Evolutionary conservation across 2,797 vertebrate genomes (phyloP).

Genomic region (Mus minutoides): DNA sequence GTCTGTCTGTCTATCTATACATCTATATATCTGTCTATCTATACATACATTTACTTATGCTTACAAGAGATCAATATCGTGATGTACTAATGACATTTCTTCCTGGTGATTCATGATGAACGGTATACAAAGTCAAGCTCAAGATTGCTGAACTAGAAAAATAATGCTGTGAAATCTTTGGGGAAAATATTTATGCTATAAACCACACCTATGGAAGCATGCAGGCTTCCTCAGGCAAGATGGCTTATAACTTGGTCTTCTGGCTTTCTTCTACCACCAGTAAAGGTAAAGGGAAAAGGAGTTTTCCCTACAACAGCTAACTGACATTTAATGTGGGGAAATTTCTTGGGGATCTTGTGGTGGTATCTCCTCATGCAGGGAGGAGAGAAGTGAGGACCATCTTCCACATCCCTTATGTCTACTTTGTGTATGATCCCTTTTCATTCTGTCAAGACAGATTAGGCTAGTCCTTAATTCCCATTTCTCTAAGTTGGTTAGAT

Average conservation of each 20-base stretch:
- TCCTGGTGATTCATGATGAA: neutral
- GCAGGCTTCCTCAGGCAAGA: neutral
- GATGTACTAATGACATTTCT: neutral
- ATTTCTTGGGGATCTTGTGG: neutral
- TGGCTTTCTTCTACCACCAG: neutral
- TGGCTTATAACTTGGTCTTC: neutral
- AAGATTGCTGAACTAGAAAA: conserved; percentile 37
- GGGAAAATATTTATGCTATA: neutral
- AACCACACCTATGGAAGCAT: conserved; percentile 5
- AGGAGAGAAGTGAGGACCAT: neutral
- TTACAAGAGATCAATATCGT: conserved; percentile 21
- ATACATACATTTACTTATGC: neutral
- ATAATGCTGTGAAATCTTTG: neutral
- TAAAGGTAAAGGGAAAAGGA: neutral
- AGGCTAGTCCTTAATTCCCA: no score
- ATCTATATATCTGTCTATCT: neutral
- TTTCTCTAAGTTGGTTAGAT: no score
- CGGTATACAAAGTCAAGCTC: conserved; percentile 22
- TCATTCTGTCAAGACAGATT: no score
- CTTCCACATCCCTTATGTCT: neutral
- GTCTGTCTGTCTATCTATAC: neutral
- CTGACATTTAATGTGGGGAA: conserved; percentile 7
- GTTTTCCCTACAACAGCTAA: neutral
- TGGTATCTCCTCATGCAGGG: neutral
- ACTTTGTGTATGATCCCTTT: neutral